Evolutionary conservation across 2,113 vertebrate genomes (phyloP), one percentile per base, ranked within the genome.

Genomic region (Odontophorus gujanensis): DNA sequence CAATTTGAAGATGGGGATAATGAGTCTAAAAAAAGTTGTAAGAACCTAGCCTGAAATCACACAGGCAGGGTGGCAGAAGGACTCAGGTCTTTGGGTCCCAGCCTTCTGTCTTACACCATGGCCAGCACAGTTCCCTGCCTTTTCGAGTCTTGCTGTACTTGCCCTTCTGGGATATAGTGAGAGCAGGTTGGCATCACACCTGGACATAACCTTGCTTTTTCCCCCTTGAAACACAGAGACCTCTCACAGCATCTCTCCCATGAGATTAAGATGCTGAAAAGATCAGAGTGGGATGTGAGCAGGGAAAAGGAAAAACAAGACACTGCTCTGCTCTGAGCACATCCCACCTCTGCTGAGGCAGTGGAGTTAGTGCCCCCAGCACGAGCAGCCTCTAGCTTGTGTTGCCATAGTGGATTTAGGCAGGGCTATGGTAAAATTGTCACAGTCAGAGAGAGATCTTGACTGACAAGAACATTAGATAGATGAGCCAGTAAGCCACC

Each of bases 1-100:
- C 18, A 72, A 34, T 91, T 96, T 96, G 76, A 93, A 90, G 68
- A 88, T 57, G 32, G 42, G 79, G 26, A 62, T 81, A 86, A 71
- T 79, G 38, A 81, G 59, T 67, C 89, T 63, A 51, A 59, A 81
- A 81, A 80, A 53, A 57, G 51, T 48, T 92, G 32, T 51, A 55
- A 55, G 30, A 86, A 76, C 67, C 32, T 89, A 66, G 43, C 81
- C 53, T 89, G 53, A 94, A 75, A 83, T 92, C 75, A 79, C 28
- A n/a, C 14, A 62, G 36, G 38, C 66, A 68, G 28, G 0, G 0
- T n/a, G n/a, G 90, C 65, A 88, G 62, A 61, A 80, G 28, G 38
- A 40, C 47, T 55, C 2, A 0, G 12, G 45, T 87, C 73, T 77
- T 58, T 75, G 58, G 73, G n/a, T 83, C 50, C 26, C 73, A 50